Base-by-base conservation (phyloP, 92 coral and sea anemone species). In the Epizoanthus rinbou region DNA sequence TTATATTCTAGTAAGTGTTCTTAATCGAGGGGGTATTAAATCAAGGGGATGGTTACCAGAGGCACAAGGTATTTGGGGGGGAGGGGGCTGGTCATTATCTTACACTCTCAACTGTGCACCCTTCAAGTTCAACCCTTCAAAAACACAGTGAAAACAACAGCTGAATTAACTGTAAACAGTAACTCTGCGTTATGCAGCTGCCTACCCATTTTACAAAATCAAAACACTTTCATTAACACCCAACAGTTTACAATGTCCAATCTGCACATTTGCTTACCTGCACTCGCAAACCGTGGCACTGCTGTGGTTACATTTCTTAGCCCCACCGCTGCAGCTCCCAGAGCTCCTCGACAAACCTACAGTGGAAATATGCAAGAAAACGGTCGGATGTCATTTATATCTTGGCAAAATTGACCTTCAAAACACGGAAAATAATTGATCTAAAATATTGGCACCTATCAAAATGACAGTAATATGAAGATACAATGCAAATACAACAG, bases 331-430 rank as follows among this genome's bases (percentile, higher is more conserved):
- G 92, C 86, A 52, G 94, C 98, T 71, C 98, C 95, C 74, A 97
- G 87, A 56, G 98, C 92, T 33, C 99, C 99, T 86, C 95, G 97
- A 87, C 91, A 92, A 84, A 94, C 85, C 95, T 97, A 64, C 60
- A 58, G 1, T 5, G 1, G 35, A 43, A 16, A 37, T 37, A 50
- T 23, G 17, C 28, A 70, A 35, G 60, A 31, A 23, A 53, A 66
- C 6, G 7, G 7, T 11, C 41, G 31, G n/a, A 70, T 25, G 64
- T 28, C 25, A 35, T 56, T 85, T 13, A 64, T 17, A 15, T 5
- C 33, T 22, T 24, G 53, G 53, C 1, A 47, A 47, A 47, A 9
- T 10, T 8, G 14, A 15, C 54, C 37, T 19, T 11, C 58, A 9
- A 39, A 39, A 10, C 15, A 17, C 69, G 8, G 43, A 8, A 19